Conservation (phyloP, 2,113 vertebrate species). For the Rallus limicola region DNA sequence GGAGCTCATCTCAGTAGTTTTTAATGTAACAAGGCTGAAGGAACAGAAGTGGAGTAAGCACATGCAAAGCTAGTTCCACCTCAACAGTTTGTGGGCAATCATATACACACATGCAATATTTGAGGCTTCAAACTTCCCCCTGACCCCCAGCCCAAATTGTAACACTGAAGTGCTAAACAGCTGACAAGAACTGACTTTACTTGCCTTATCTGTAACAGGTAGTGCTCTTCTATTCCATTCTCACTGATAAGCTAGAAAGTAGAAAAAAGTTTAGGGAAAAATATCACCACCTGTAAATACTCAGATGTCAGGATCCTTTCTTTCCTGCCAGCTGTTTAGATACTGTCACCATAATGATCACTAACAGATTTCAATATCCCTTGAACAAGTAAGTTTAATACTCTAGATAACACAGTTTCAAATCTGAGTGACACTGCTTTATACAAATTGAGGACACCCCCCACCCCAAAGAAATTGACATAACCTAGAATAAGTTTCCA, state of each 20-base stretch:
- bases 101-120: not conserved
- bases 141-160: not conserved
- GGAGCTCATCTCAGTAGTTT: not conserved
- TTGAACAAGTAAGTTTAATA: not conserved
- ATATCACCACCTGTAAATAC: not conserved
- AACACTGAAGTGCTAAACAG: not conserved
- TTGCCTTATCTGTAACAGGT: not conserved
- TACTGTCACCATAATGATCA: not conserved
- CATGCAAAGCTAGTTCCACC: not conserved
- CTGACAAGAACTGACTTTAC: not conserved
- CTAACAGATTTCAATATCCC: not conserved
- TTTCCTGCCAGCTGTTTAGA: not conserved
- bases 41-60: not conserved
- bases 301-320: not conserved
- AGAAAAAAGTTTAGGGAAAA: not conserved
- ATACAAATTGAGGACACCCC: not conserved
- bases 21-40: not conserved
- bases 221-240: not conserved
- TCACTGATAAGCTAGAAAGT: not conserved
- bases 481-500: not conserved
- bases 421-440: not conserved
- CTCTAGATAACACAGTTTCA: not conserved
- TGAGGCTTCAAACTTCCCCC: not conserved
- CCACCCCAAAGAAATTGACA: not conserved
- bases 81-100: not conserved